Evolutionary conservation across 1,140 invertebrate species (phyloP), one percentile per base, ranked within the genome.

Genomic region (Pogonomyrmex californicus): DNA sequence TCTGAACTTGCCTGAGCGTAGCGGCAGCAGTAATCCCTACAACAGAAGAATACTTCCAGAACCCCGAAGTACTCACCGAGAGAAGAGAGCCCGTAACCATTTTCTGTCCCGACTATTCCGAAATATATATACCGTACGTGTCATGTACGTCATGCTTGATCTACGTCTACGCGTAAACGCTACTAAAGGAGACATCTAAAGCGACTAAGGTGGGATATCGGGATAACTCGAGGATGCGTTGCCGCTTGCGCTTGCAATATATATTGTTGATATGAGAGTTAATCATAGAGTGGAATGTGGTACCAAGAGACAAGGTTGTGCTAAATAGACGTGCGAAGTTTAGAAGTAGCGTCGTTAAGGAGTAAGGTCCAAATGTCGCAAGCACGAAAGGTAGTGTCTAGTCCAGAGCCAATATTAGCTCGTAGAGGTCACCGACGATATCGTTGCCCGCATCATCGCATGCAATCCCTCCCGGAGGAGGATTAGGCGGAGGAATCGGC

Each of bases 1-100:
- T 93, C 91, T 92, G 89, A 95, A 95, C 95, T 95, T 95, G 95
- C 95, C 95, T 95, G 94, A 94, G 92, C 78, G 92, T 92, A 93
- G 90, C 92, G 89, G 93, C 95, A 91, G 94, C 93, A 92, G 94
- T 94, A 94, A 94, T 93, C 91, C 95, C 95, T 95, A 95, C 89
- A 95, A 95, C 94, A 95, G 90, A 95, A 95, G 92, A 95, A 94
- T 93, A 92, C 91, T 91, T 94, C 93, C 93, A 94, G 92, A 94
- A 90, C 86, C 92, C 93, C 93, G 87, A 92, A 78, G 70, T 91
- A 92, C 91, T 93, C 90, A 92, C 93, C 92, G 90, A 87, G 90
- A 87, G 88, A 68, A 89, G 51, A 76, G 87, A 65, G 73, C 87
- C 85, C 68, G 63, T 65, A 78, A 68, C 66, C 75, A 70, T 88